phyloP scores from a whole-genome alignment of 2,113 vertebrate species.

The Micronycteris hirsuta region DNA sequence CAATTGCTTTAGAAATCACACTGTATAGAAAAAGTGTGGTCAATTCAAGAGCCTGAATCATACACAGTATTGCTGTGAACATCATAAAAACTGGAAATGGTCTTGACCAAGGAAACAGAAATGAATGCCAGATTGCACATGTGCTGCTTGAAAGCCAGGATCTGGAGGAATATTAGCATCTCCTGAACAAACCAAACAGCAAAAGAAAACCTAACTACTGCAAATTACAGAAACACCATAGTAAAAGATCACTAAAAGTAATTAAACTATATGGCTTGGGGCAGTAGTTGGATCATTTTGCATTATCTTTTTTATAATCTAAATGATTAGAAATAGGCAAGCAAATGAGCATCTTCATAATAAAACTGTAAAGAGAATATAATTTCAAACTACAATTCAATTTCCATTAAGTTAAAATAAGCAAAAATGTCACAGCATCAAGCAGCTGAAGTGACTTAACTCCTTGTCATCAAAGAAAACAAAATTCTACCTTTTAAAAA shows the following conservation, averaged over 20 bases:
- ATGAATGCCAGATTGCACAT: background rate
- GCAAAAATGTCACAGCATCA: background rate
- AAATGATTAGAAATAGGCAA: background rate
- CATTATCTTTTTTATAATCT: background rate
- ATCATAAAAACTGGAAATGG: background rate
- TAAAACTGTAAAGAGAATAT: background rate
- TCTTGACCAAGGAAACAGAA: background rate
- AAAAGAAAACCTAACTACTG: background rate
- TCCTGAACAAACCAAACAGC: slow-evolving; percentile 1
- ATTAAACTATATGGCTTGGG: background rate
- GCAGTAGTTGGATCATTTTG: background rate
- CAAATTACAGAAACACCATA: background rate
- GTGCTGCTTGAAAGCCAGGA: background rate
- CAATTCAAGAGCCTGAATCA: background rate
- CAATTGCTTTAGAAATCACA: background rate
- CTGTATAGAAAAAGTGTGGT: background rate
- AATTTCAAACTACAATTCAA: slow-evolving; percentile 15
- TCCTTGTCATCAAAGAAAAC: background rate
- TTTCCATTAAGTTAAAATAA: slow-evolving; percentile 28
- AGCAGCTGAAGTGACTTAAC: background rate
- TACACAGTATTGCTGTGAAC: background rate
- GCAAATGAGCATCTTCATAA: slow-evolving; percentile 5
- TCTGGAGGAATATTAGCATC: background rate
- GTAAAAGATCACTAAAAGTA: slow-evolving; percentile 21
- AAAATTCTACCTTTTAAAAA: background rate